Evolutionary conservation across 2,797 vertebrate species (phyloP), one percentile per base, ranked within the genome.

Genomic region (Zalophus californianus): DNA sequence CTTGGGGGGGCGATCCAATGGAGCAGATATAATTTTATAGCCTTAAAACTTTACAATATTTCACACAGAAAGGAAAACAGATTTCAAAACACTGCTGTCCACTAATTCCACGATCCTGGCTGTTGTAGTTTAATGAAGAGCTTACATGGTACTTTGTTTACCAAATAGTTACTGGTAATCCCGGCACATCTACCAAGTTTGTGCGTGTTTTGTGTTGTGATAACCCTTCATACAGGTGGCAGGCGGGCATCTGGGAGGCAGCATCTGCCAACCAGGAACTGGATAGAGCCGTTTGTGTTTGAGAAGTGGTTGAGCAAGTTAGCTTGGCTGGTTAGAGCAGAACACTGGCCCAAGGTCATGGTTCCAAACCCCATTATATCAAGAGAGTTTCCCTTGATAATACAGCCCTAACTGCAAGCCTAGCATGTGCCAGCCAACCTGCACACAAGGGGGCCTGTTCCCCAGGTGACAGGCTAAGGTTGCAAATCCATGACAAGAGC

Each of bases 241-340:
- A 79, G 50, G 44, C 1, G 2, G 20, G 35, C 32, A 13, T 1
- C 1, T 20, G 29, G 8, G 52, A 52, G 11, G 16, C 6, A 44
- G 66, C 21, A 21, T 8, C 79, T 94, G 95, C 92, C 90, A 96
- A 94, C 23, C 88, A 95, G 95, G 96, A 96, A 96, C 54, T 25
- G 50, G 32, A 54, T 0, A 60, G 86, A 93, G 72, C 75, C 66
- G 70, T 82, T 1, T 73, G 72, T 94, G 52, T 94, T 23, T 73
- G 77, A 97, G 94, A 97, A 95, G 92, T 0, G 0, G 91, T 8
- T 94, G 94, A 83, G 89, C 29, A 35, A 93, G 77, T 35, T 75
- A 79, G 96, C 70, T 94, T 21, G 62, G 70, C 77, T 41, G 56
- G 88, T 82, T 66, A 68, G 9, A 78, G n/a, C 8, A 1, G 38